Evolutionary conservation across 2,888 invertebrate species (phyloP), one percentile per base, ranked within the genome.

Genomic region (Orthosia gracilis): DNA sequence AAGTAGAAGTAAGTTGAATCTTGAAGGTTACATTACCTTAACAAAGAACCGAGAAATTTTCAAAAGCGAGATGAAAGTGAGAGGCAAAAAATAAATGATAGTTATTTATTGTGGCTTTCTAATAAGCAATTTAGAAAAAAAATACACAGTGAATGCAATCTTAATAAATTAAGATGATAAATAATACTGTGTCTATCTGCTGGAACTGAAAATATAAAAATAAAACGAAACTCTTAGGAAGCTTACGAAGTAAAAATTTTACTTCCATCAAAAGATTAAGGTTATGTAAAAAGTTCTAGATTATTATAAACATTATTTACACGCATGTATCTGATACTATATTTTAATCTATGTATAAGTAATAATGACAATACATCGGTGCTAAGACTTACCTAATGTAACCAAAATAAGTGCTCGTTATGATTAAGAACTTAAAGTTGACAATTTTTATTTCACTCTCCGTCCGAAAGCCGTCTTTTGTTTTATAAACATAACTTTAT

Each of bases 361-460:
- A 59, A 62, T 18, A 64, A 73, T 52, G 72, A 75, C 75, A 78
- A 77, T 84, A 87, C 21, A 76, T 71, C 78, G 90, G 89, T 90
- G 89, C 89, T 89, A 87, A 83, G 80, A 84, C 68, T 79, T 83
- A 88, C 85, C 73, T 85, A 82, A 82, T 78, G 58, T 82, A 84
- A 82, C 82, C 83, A 85, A 88, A 86, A 75, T 72, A 69, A 69
- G 70, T 72, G 65, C 55, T 80, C 54, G 21, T 61, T 62, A 73
- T 62, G 40, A 61, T 69, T 62, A 76, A 70, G 65, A 66, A 58
- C 47, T 67, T 54, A 23, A 61, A 47, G 61, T 64, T 61, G 45
- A 50, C 15, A 11, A 31, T 15, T 15, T 65, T 45, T 55, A 21
- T 73, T 45, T 61, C 4, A 9, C 11, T n/a, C 23, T 49, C 12